A percentile compares a stretch with the other conserved stretches of the same genome.
These are phyloP conservation scores for Sebastes trivittatus DNA, from an alignment of 2,797 vertebrate genomes.

Conservation along the genomic window DNA sequence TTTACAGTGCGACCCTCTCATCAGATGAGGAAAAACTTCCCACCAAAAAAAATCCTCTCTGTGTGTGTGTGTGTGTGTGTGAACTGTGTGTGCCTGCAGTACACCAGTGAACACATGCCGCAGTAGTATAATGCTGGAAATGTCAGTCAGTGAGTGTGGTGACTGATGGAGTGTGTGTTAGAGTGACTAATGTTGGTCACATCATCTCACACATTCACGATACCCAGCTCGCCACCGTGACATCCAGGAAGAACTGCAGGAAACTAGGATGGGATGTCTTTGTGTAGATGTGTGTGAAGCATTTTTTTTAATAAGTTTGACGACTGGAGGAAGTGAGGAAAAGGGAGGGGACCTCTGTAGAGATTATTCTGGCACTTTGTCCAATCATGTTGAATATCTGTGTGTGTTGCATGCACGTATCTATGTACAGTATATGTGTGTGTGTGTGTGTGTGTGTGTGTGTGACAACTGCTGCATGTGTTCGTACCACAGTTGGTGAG, in stretches of 20 bases:
- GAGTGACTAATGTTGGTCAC: slow-evolving; percentile 62
- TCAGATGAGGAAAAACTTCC: too few species aligned
- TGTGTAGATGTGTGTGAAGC: slow-evolving; percentile 26
- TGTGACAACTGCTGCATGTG: slow-evolving; percentile 50
- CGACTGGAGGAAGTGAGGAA: slow-evolving; percentile 39
- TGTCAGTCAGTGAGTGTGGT: slow-evolving; percentile 45
- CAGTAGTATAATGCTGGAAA: slow-evolving; percentile 20
- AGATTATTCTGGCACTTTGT: slow-evolving; percentile 25
- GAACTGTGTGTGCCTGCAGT: not conserved
- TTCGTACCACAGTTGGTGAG: slow-evolving; percentile 50
- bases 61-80: not conserved
- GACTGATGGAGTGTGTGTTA: slow-evolving; percentile 50
- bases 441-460: slow-evolving; percentile 23
- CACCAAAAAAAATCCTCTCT: too few species aligned
- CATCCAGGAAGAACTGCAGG: slow-evolving; percentile 58
- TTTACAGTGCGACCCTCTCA: too few species aligned
- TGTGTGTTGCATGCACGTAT: slow-evolving; percentile 16
- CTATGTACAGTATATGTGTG: not conserved
- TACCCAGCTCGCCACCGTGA: slow-evolving; percentile 38
- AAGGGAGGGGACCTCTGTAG: slow-evolving; percentile 27
- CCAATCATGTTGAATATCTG: slow-evolving; percentile 6
- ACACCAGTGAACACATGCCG: slow-evolving; percentile 1
- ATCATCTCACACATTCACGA: slow-evolving; percentile 54
- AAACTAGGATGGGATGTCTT: slow-evolving; percentile 45
- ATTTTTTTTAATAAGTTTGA: slow-evolving; percentile 16